Conservation (phyloP, 2,888 invertebrate genomes). For the Mesorhabditis belari region DNA sequence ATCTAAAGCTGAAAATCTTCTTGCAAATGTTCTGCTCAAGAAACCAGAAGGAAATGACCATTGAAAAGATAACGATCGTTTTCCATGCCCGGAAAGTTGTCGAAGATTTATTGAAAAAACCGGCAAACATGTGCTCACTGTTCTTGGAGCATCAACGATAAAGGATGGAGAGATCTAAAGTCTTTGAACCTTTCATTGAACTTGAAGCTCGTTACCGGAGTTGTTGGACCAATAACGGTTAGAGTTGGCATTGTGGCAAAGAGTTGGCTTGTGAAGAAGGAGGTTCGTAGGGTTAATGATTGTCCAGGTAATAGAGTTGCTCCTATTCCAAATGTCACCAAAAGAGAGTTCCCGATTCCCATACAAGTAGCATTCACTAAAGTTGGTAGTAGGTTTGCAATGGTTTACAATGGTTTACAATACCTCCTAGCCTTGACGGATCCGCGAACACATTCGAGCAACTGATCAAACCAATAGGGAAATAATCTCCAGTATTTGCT, state of each 20-base stretch:
- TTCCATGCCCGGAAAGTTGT: not conserved
- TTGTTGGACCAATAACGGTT: not conserved
- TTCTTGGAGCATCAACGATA: not conserved
- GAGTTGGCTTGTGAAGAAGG: not conserved
- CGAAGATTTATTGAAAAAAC: not conserved
- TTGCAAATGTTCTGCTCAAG: no score
- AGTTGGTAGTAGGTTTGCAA: no score
- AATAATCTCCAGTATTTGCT: not conserved
- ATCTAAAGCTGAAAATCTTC: no score
- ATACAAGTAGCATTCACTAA: not conserved
- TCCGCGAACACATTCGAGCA: not conserved
- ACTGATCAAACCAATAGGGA: not conserved
- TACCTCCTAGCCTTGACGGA: not conserved
- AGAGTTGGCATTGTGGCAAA: not conserved
- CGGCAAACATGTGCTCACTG: not conserved
- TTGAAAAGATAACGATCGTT: not conserved
- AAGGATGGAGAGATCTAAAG: not conserved
- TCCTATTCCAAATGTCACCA: not conserved
- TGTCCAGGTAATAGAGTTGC: not conserved
- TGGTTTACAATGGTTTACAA: no score
- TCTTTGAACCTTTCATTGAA: not conserved
- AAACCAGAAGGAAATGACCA: no score
- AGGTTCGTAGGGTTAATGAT: not conserved
- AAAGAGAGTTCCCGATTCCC: not conserved
- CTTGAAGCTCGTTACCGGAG: no score